Conservation (phyloP, 2,113 vertebrate genomes). For the Oncorhynchus tshawytscha region DNA sequence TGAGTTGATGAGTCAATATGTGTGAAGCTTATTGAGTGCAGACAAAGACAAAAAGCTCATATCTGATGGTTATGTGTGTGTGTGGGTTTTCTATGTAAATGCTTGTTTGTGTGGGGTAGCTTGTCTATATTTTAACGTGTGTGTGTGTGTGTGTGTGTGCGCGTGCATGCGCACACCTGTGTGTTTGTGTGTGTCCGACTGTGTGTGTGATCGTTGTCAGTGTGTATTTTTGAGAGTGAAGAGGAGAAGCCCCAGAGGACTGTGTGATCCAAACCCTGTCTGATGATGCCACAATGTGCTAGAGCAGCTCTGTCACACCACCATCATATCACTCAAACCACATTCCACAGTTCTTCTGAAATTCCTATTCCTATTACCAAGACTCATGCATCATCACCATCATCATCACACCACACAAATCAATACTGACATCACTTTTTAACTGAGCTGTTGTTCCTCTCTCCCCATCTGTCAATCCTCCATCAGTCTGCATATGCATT, state of each 20-base stretch:
- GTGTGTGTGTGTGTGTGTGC: not conserved
- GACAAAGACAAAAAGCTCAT: not conserved
- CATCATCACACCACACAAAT: too few species aligned
- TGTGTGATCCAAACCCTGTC: slow-evolving; percentile 39
- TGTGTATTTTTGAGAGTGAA: slow-evolving; percentile 9
- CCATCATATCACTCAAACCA: slow-evolving; percentile 23
- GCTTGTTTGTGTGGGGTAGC: not conserved
- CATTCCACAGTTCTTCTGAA: slow-evolving; percentile 15
- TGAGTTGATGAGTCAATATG: not conserved
- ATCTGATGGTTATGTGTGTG: slow-evolving; percentile 16
- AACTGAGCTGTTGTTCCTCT: not conserved
- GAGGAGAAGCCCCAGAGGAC: slow-evolving; percentile 37
- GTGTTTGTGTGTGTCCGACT: not conserved
- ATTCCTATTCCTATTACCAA: slow-evolving; percentile 1
- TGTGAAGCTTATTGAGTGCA: not conserved
- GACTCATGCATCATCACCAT: not conserved
- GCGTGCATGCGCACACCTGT: not conserved
- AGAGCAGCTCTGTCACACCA: slow-evolving; percentile 22
- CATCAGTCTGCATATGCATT: not conserved
- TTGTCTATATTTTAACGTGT: too few species aligned
- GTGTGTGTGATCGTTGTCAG: not conserved
- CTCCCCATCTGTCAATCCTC: not conserved
- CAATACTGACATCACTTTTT: not conserved
- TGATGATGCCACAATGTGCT: slow-evolving; percentile 41
- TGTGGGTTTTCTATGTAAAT: slow-evolving; percentile 1